Evolutionary conservation across 1,140 invertebrate species (phyloP).

Genomic region (Psix sp.): DNA sequence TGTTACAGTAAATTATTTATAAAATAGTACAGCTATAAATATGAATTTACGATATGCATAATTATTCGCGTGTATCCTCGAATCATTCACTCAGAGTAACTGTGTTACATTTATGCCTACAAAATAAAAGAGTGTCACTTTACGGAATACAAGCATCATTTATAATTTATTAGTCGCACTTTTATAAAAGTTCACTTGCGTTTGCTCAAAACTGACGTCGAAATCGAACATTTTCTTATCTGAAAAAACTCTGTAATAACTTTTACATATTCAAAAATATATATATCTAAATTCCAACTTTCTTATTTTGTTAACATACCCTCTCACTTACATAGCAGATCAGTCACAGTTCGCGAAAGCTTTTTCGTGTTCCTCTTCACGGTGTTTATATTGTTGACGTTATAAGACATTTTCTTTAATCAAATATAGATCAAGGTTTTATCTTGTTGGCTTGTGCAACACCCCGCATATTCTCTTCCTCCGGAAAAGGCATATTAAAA

Average conservation of each 20-base stretch:
- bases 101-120: too few species aligned
- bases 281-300: conserved; percentile 1
- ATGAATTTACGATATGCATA: not conserved
- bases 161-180: too few species aligned
- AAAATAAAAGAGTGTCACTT: too few species aligned
- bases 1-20: not conserved
- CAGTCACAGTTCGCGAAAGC: conserved; percentile 30
- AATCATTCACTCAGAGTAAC: not conserved
- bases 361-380: conserved; percentile 33
- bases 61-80: not conserved
- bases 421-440: conserved; percentile 36
- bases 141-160: too few species aligned
- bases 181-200: too few species aligned
- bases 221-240: too few species aligned
- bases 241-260: too few species aligned
- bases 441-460: conserved; percentile 9
- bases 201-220: too few species aligned
- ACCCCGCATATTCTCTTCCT: too few species aligned
- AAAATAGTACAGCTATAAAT: not conserved
- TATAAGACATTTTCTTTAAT: conserved; percentile 38
- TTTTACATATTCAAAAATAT: not conserved
- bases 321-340: conserved; percentile 12
- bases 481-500: not conserved
- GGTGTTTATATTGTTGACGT: conserved; percentile 32
- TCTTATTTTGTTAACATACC: conserved; percentile 2